phyloP scores from a whole-genome alignment of 2,797 vertebrate species.

The Cuniculus paca region DNA sequence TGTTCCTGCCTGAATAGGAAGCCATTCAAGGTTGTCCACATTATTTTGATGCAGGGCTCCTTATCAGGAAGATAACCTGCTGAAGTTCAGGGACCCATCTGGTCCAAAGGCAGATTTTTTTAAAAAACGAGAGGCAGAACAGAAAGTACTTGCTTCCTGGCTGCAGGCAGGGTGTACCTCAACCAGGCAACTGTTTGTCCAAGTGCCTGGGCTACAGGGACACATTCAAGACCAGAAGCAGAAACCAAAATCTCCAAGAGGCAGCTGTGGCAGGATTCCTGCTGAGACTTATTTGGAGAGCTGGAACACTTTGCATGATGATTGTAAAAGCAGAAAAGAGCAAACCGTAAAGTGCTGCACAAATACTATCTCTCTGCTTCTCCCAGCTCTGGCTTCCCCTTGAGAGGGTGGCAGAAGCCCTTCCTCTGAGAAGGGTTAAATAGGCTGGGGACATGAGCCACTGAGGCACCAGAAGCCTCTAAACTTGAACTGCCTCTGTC shows the following conservation, averaged over 20 bases:
- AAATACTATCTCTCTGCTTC: neutral
- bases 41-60: neutral
- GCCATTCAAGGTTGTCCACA: accelerated
- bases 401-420: neutral
- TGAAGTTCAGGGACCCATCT: neutral
- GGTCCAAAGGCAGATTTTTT: neutral
- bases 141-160: neutral
- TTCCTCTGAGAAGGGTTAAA: neutral
- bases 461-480: neutral
- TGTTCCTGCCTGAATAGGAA: neutral
- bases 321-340: neutral
- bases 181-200: neutral
- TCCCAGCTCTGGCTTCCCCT: neutral
- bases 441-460: neutral
- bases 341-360: neutral
- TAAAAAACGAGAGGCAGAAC: neutral
- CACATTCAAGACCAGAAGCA: neutral
- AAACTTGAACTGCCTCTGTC: neutral
- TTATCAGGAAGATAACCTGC: neutral
- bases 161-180: accelerated
- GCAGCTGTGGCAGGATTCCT: neutral
- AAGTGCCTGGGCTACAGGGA: neutral
- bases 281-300: constrained; percentile 42
- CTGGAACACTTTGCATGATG: constrained; percentile 53
- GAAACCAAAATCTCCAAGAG: neutral